Base-by-base conservation (phyloP, 2,797 vertebrate species). In the Sandelia bainsii region DNA sequence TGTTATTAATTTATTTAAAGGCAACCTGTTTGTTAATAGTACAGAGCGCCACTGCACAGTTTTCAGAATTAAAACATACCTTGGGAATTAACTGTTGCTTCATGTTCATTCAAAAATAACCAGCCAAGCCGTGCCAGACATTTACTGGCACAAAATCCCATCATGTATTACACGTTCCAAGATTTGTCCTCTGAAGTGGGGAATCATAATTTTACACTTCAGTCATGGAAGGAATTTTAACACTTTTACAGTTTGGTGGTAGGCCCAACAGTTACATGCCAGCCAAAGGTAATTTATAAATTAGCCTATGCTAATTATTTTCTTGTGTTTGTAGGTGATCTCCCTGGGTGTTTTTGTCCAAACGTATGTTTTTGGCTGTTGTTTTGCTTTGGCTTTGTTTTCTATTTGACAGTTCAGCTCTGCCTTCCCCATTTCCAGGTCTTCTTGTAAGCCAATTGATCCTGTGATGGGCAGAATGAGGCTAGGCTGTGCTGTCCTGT, bases 251-350 rank as follows among this genome's bases (percentile, higher is more conserved):
- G 27, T 73, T 85, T 89, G 84, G 88, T 86, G 58, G 20, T 80
- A 69, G 70, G 83, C 83, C 81, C 73, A 0, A 69, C 48, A 53
- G 23, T 52, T 53, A 19, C 13, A 56, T 63, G 70, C 66, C 79
- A 76, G 80, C 78, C 85, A 88, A 86, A 81, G 77, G 72, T 79
- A 83, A 84, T 83, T 90, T 66, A 53, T 53, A 85, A 89, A 90
- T 90, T 83, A 71, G 73, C 68, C 74, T 57, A 52, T 61, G 75
- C 65, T 90, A 89, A 89, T 89, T 89, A 83, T 80, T 74, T 80
- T 32, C 45, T 70, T 19, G 68, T 82, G 65, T 62, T 50, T 71
- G 68, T 61, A 84, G 75, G 64, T 79, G 79, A 87, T 85, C 75
- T 69, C 75, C 50, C 25, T 20, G 61, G 65, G 23, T 70, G 71